Base-by-base conservation (phyloP, 2,888 invertebrate genomes). In the Encarsia formosa region DNA sequence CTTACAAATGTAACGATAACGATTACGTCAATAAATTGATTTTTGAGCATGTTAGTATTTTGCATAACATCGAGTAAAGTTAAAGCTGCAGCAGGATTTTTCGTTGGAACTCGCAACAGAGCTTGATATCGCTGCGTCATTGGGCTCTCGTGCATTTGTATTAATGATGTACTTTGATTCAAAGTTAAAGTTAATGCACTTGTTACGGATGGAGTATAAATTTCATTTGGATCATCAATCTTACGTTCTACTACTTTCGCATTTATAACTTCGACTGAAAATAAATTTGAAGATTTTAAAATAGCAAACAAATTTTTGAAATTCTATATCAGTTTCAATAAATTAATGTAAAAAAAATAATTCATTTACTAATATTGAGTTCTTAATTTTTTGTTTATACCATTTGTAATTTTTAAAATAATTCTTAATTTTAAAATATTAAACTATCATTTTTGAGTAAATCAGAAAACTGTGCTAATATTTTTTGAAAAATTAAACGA, bases 261-360 rank as follows among this genome's bases (percentile, higher is more conserved):
- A 50, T 83, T 83, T 16, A 83, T 77, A 18, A 90, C 76, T 73
- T 88, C 85, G 34, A 89, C 86, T 81, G 76, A 64, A 75, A 9
- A 26, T 1, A 6, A 23, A 31, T 29, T 22, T 19, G 5, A 47
- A 35, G 20, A 43, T 41, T 26, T 22, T 4, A 32, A 13, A 50
- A 19, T 5, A 34, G 22, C 6, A 32, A 42, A 37, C 29, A 34
- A 8, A 24, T 16, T 9, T 46, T 37, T 46, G n/a, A 29, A 20
- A 15, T 34, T 44, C 32, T 3, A 9, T 44, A 18, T 11, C 13
- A 31, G 32, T 5, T 19, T 37, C n/a, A 37, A 19, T 38, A 20
- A 49, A 11, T n/a, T n/a, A n/a, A n/a, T n/a, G n/a, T n/a, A n/a
- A n/a, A n/a, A n/a, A n/a, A n/a, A n/a, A n/a, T n/a, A n/a, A n/a